Conservation (phyloP, 1,140 invertebrate genomes). For the Palaemon carinicauda region DNA sequence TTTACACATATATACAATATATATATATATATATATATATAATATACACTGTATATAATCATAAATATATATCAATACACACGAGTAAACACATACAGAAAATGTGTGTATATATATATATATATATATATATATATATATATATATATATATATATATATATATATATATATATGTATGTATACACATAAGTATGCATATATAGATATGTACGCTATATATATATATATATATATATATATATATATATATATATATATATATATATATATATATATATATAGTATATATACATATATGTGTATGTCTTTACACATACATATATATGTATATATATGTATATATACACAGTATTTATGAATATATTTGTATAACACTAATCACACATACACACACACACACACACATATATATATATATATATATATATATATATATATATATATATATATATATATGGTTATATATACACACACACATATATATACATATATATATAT, state of each 20-base stretch:
- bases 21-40: too few relatives aligned
- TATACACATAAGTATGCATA: not conserved
- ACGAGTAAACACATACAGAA: too few relatives aligned
- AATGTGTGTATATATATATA: too few relatives aligned
- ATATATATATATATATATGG: not conserved
- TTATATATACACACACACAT: not conserved
- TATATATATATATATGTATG: not conserved
- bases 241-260: conserved; percentile 2
- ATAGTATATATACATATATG: not conserved
- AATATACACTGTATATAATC: too few relatives aligned
- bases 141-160: conserved; percentile 2
- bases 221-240: not conserved
- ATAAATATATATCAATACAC: too few relatives aligned
- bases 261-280: conserved; percentile 2
- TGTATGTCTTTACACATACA: not conserved
- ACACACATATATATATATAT: not conserved
- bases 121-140: not conserved
- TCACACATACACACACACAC: not conserved
- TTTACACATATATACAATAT: too few relatives aligned
- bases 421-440: not conserved
- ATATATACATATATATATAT: not conserved
- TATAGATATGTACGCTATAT: not conserved
- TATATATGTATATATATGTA: not conserved
- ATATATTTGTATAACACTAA: not conserved
- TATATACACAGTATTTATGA: not conserved